Percentiles rank a stretch among this genome's conserved stretches.
These are phyloP conservation scores for Matsumyia berberina DNA, from an alignment of 2,888 invertebrate species.

Conservation along the genomic window DNA sequence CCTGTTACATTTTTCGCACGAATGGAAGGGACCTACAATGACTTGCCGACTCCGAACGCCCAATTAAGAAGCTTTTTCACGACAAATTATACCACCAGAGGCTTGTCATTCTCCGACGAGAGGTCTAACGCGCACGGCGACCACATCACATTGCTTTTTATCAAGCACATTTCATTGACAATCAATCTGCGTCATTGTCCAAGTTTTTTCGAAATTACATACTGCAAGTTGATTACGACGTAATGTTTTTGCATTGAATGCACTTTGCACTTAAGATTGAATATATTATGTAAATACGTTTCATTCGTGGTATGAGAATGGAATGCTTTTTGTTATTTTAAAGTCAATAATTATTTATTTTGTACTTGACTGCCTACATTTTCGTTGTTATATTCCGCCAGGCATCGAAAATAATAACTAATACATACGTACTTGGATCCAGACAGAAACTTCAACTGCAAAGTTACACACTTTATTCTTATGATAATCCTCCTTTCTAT, in stretches of 20 bases:
- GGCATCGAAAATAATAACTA: not conserved
- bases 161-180: slow-evolving; percentile 34
- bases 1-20: too few species aligned
- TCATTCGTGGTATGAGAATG: too few species aligned
- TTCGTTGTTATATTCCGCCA: not conserved
- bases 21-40: too few species aligned
- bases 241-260: slow-evolving; percentile 16
- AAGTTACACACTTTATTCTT: slow-evolving; percentile 15
- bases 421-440: slow-evolving; percentile 42
- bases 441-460: not conserved
- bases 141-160: not conserved
- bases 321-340: not conserved
- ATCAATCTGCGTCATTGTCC: slow-evolving; percentile 41
- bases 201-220: slow-evolving; percentile 14
- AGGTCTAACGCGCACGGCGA: too few species aligned
- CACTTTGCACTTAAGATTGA: not conserved
- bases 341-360: not conserved
- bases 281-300: not conserved
- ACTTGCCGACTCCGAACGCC: too few species aligned
- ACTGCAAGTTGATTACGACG: slow-evolving; percentile 30
- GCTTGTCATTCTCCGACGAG: too few species aligned
- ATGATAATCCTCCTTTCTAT: not conserved
- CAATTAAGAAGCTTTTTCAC: too few species aligned
- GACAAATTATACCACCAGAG: too few species aligned
- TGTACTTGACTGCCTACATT: not conserved